Conservation (phyloP, 2,113 vertebrate genomes). For the Psettodes erumei region DNA sequence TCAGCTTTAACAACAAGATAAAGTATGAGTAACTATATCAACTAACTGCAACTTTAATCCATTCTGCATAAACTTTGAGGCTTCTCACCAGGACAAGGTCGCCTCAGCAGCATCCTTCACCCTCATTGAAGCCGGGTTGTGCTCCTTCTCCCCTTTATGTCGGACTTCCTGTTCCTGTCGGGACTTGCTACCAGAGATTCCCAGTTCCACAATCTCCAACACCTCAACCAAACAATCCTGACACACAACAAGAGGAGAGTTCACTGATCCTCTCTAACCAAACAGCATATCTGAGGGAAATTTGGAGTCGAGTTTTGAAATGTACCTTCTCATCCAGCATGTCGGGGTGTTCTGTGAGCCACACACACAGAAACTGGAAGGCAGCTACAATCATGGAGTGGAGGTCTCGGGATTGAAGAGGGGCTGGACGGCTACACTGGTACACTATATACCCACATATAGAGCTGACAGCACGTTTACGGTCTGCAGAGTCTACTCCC, state of each 20-base stretch:
- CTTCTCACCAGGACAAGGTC: slow-evolving; percentile 91
- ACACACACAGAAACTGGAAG: slow-evolving; percentile 96
- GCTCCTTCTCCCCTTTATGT: slow-evolving; percentile 95
- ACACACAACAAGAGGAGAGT: not conserved
- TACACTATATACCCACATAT: slow-evolving; percentile 94
- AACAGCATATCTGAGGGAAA: not conserved
- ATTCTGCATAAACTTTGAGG: not conserved
- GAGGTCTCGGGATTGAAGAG: slow-evolving; percentile 93
- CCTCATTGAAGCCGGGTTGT: slow-evolving; percentile 95
- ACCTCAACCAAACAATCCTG: slow-evolving; percentile 96
- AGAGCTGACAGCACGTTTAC: slow-evolving; percentile 89
- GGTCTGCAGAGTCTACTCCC: slow-evolving; percentile 86
- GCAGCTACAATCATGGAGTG: slow-evolving; percentile 99
- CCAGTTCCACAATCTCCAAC: slow-evolving; percentile 95
- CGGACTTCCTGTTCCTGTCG: slow-evolving; percentile 92
- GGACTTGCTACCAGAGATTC: slow-evolving; percentile 96
- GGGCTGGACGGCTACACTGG: slow-evolving; percentile 95
- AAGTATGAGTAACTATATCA: not conserved
- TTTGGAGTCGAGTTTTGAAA: not conserved
- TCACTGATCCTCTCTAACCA: not conserved
- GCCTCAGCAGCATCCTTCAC: slow-evolving; percentile 97
- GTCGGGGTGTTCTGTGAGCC: slow-evolving; percentile 94
- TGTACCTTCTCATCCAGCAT: slow-evolving; percentile 95
- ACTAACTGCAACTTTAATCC: not conserved
- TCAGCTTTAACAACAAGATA: not conserved